phyloP scores from a whole-genome alignment of 2,113 vertebrate species.

The Pseudorhombus dupliciocellatus region DNA sequence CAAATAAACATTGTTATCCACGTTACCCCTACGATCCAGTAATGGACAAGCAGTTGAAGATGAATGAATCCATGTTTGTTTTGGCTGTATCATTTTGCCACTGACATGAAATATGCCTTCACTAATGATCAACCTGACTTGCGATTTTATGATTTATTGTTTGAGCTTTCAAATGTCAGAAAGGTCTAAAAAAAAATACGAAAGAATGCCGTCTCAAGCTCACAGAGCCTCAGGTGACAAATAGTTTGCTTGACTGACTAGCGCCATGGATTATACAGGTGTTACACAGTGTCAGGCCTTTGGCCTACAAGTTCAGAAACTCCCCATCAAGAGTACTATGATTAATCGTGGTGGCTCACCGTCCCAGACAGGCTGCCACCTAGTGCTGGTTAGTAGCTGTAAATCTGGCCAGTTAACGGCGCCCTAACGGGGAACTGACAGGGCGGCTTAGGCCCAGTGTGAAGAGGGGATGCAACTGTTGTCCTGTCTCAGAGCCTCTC shows the following conservation, averaged over 20 bases:
- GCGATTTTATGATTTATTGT: constrained; percentile 8
- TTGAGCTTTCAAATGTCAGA: neutral
- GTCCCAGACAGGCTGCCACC: constrained; percentile 69
- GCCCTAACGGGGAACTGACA: constrained; percentile 85
- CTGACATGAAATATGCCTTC: neutral
- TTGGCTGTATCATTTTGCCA: neutral
- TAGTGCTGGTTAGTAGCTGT: constrained; percentile 81
- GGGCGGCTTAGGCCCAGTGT: constrained; percentile 81
- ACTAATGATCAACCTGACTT: neutral
- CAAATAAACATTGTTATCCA: too few species aligned
- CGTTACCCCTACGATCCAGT: too few species aligned
- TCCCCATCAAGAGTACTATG: constrained; percentile 55
- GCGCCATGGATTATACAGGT: constrained; percentile 39
- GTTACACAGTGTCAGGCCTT: constrained; percentile 36
- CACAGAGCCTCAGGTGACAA: neutral
- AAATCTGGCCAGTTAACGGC: constrained; percentile 86
- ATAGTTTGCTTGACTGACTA: constrained; percentile 3
- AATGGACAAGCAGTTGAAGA: too few species aligned
- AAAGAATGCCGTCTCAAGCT: neutral
- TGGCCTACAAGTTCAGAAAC: constrained; percentile 47
- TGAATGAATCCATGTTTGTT: too few species aligned
- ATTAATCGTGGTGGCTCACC: constrained; percentile 51
- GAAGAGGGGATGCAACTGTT: constrained; percentile 86
- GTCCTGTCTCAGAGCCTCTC: constrained; percentile 83
- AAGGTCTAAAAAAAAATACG: neutral